Base-by-base conservation (phyloP, 2,797 vertebrate genomes). In the Dendrocincla fuliginosa region DNA sequence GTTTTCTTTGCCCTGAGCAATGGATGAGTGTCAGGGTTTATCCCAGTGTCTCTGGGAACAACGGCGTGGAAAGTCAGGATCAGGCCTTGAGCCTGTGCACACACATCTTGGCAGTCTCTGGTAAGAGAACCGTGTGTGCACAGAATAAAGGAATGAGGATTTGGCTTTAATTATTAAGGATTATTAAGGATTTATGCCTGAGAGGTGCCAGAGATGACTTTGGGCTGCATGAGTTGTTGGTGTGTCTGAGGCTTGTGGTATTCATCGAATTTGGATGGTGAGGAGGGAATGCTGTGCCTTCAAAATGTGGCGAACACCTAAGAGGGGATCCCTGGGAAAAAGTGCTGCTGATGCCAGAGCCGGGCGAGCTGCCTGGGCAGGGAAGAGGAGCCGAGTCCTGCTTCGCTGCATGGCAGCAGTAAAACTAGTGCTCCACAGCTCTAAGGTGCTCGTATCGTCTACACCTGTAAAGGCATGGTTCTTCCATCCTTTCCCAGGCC, bases 231-330 rank as follows among this genome's bases (percentile, higher is more conserved):
- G n/a, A 33, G 50, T 10, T 28, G 55, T 10, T 25, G 35, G 15
- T 10, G 63, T 44, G 37, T 11, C 68, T 17, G 75, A n/a, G 39
- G 49, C 24, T 37, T 20, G 28, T 25, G 71, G 16, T 14, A 17
- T 24, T 64, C 3, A 1, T 46, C 0, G 5, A 1, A n/a, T 8
- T 69, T 5, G 1, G 85, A 28, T 0, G 6, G 47, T 0, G 16
- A 70, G 64, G 24, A 63, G 44, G 25, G 52, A 60, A 63, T 1
- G 6, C 30, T 57, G n/a, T 28, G 39, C 37, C 70, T 84, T 68
- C 18, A 41, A 42, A 89, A 20, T 0, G 39, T 3, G 47, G 18
- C 57, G 4, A 2, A 55, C n/a, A n/a, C 13, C 91, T 9, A 9
- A 9, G 24, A 14, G 56, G 32, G 44, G 23, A 59, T 67, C 32